Percentiles rank a stretch among this genome's conserved stretches.
These are phyloP conservation scores for Poeciliopsis presidionis DNA, from an alignment of 2,797 vertebrate species.

Conservation along the genomic window DNA sequence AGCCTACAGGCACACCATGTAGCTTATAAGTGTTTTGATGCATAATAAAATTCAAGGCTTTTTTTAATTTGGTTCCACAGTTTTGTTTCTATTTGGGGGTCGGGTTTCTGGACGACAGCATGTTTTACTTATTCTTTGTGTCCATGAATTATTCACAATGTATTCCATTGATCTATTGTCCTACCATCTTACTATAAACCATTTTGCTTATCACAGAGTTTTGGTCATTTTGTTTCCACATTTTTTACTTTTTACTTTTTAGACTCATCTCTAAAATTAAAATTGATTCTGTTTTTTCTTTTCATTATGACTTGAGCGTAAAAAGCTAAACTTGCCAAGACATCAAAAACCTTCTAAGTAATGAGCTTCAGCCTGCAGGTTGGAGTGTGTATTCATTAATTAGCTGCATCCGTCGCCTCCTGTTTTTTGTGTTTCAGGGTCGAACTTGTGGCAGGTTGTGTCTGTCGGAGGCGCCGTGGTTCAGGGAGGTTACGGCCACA, in stretches of 20 bases:
- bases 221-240: background rate
- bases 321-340: slow-evolving; percentile 32
- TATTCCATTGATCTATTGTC: background rate
- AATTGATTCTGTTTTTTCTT: slow-evolving; percentile 19
- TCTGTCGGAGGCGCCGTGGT: slow-evolving; percentile 90
- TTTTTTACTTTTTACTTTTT: background rate
- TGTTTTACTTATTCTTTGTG: background rate
- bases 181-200: background rate
- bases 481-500: slow-evolving; percentile 94
- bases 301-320: slow-evolving; percentile 34
- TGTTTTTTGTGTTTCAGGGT: slow-evolving; percentile 73
- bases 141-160: background rate
- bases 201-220: slow-evolving; percentile 30
- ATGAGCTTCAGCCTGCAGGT: slow-evolving; percentile 11
- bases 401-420: background rate
- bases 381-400: slow-evolving; percentile 42
- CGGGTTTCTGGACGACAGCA: background rate
- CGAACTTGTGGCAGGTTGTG: slow-evolving; percentile 91
- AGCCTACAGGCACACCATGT: too few species aligned
- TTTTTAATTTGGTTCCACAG: background rate
- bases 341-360: slow-evolving; percentile 32
- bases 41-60: background rate
- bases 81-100: background rate
- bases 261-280: slow-evolving; percentile 32
- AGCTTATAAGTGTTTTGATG: background rate